Base-by-base conservation (phyloP, 2,888 invertebrate genomes). In the Cephus spinipes region DNA sequence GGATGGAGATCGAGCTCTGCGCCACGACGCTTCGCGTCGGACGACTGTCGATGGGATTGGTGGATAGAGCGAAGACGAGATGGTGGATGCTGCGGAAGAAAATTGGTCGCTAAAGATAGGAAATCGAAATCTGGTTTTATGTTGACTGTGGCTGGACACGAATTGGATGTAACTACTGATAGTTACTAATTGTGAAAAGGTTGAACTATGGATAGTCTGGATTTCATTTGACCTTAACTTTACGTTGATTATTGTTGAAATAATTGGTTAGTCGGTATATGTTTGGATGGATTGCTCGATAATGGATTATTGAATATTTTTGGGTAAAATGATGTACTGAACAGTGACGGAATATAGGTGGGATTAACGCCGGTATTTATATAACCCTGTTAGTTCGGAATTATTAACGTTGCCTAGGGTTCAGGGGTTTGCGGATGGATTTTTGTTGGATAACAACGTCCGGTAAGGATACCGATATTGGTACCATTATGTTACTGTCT, bases 1-100 rank as follows among this genome's bases (percentile, higher is more conserved):
- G 78, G 75, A 76, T 78, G 73, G 75, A 77, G 77, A 77, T 76
- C 76, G 33, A 40, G 69, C 30, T 34, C 15, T 4, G 33, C 35
- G 40, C 23, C 40, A 9, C 40, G 23, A 55, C 23, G 40, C 40
- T 55, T 55, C 40, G 40, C 40, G 23, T 55, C 40, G 23, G 15
- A 55, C 40, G 6, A 23, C 40, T 55, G 40, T 23, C 40, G 40
- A 9, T 55, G 23, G 15, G 23, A 55, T 55, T 15, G 40, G 40
- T 55, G 23, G 40, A 55, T 23, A 55, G 23, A 6, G 40, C 2
- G 40, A 55, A 55, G 40, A 55, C 23, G 40, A 23, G 40, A 9
- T 55, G 40, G 23, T 55, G 15, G 40, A 9, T 23, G 40, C 40
- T 55, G 40, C 23, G 23, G 40, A 55, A 55, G 23, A 55, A 23